These are phyloP conservation scores for Glaucidium brasilianum DNA, from an alignment of 2,113 vertebrate species.

Conservation along the genomic window DNA sequence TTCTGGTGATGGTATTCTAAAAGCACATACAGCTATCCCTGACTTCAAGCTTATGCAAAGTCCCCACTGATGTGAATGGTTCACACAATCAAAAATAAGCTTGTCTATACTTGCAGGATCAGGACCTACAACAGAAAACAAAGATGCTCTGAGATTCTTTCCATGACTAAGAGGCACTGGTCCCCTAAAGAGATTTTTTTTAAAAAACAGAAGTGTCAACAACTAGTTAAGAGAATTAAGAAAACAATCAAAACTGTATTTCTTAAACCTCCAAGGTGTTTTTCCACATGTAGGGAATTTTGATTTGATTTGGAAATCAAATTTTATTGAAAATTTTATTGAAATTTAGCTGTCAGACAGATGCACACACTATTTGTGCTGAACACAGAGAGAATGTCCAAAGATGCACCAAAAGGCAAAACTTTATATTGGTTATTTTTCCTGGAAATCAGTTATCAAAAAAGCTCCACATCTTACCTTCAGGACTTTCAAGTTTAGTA, in stretches of 20 bases:
- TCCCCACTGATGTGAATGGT: not conserved
- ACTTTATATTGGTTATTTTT: not conserved
- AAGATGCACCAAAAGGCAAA: not conserved
- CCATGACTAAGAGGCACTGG: not conserved
- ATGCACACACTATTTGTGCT: not conserved
- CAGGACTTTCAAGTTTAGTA: not conserved
- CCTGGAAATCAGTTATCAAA: not conserved
- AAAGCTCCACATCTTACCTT: not conserved
- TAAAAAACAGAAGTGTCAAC: not conserved
- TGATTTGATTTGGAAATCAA: not conserved
- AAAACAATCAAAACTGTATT: not conserved
- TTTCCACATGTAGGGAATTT: not conserved
- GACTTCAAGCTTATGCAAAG: not conserved
- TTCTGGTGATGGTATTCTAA: not conserved
- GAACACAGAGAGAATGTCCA: not conserved
- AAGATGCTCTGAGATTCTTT: not conserved
- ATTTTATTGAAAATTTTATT: not conserved
- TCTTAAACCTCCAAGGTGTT: not conserved
- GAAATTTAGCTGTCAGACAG: not conserved
- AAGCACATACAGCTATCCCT: not conserved
- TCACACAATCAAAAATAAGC: not conserved
- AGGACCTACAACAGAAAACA: not conserved
- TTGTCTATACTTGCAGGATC: not conserved
- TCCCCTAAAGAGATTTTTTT: not conserved
- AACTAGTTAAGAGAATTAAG: not conserved